Conservation (phyloP, 2,888 invertebrate species). For the Ceriagrion tenellum region DNA sequence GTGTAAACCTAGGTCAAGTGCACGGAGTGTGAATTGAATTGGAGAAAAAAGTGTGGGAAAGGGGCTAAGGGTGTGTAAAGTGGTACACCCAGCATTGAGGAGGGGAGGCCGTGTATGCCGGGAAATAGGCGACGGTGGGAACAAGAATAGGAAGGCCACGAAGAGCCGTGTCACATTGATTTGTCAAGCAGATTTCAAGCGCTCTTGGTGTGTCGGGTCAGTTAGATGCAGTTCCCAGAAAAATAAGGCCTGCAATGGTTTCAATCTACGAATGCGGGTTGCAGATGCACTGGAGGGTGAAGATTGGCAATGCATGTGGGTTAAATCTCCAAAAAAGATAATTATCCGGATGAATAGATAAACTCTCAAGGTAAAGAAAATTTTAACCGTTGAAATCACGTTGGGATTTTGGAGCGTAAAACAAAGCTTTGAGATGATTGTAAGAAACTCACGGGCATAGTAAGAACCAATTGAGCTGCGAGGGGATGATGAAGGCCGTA, state of each 20-base stretch:
- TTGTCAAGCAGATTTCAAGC: not conserved
- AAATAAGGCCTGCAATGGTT: not conserved
- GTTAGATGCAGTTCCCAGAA: not conserved
- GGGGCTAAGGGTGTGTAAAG: not conserved
- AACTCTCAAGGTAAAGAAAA: too few relatives aligned
- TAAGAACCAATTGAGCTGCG: too few relatives aligned
- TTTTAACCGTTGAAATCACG: too few relatives aligned
- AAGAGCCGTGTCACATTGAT: not conserved
- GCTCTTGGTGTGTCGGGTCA: not conserved
- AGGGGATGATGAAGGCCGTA: too few relatives aligned
- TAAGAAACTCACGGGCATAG: too few relatives aligned
- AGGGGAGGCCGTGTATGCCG: not conserved
- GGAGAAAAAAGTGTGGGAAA: not conserved
- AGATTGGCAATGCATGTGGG: too few relatives aligned
- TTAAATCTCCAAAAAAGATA: too few relatives aligned
- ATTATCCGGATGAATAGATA: too few relatives aligned
- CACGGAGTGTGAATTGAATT: not conserved
- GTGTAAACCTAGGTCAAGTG: not conserved
- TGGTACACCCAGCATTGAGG: not conserved
- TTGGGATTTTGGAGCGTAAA: too few relatives aligned
- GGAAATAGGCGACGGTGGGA: not conserved
- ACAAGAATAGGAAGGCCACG: not conserved
- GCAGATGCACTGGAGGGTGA: too few relatives aligned
- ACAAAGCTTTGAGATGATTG: too few relatives aligned
- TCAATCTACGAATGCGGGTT: too few relatives aligned